phyloP scores from a whole-genome alignment of 2,888 invertebrate species.

The Serrognathus titanus region DNA sequence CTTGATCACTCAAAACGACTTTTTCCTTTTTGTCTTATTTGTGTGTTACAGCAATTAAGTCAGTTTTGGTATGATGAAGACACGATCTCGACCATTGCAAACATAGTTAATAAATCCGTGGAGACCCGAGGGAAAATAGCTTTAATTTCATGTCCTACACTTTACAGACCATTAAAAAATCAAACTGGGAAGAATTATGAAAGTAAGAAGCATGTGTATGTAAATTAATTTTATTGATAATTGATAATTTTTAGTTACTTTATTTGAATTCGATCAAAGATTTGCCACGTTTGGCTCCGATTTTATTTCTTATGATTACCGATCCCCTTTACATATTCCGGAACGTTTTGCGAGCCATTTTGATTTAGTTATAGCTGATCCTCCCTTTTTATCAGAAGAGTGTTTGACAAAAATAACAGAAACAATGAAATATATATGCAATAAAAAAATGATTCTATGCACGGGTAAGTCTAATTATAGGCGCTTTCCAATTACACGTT shows the following conservation, averaged over 20 bases:
- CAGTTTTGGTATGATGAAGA: constrained; percentile 94
- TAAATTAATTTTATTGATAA: constrained; percentile 25
- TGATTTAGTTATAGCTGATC: constrained; percentile 88
- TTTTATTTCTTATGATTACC: constrained; percentile 87
- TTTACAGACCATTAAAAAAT: constrained; percentile 67
- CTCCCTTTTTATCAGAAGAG: constrained; percentile 91
- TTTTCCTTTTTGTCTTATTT: background rate
- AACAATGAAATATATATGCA: constrained; percentile 70
- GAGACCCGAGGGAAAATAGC: constrained; percentile 65
- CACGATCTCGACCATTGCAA: constrained; percentile 71
- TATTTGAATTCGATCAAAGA: constrained; percentile 83
- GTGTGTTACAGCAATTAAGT: constrained; percentile 78
- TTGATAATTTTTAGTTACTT: constrained; percentile 57
- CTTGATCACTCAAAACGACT: constrained; percentile 1
- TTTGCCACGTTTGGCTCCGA: constrained; percentile 76
- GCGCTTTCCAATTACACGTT: too few species aligned
- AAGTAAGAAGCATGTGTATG: constrained; percentile 43
- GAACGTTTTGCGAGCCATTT: constrained; percentile 58
- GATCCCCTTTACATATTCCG: constrained; percentile 67
- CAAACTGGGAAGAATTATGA: constrained; percentile 48
- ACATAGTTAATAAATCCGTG: constrained; percentile 59
- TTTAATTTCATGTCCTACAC: constrained; percentile 83
- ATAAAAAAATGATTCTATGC: constrained; percentile 77
- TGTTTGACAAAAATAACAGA: constrained; percentile 80
- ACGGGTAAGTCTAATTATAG: constrained; percentile 64